A percentile compares a stretch with the other conserved stretches of the same genome.
phyloP scores from a whole-genome alignment of 2,113 vertebrate species.

The Lutjanus erythropterus region DNA sequence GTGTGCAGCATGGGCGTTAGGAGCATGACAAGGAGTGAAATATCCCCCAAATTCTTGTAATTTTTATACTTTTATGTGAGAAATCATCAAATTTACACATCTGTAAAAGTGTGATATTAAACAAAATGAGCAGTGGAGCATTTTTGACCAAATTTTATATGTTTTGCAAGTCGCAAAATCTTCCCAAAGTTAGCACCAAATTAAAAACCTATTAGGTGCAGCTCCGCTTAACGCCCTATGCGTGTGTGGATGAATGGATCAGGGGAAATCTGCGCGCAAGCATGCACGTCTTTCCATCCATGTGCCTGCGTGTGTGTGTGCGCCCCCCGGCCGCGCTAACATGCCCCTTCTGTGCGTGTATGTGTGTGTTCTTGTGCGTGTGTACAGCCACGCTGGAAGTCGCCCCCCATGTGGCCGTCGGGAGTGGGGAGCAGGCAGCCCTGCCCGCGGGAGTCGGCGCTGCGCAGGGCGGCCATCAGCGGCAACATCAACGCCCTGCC shows the following conservation, averaged over 20 bases:
- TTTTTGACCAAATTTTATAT: not conserved
- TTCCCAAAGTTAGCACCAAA: slow-evolving; percentile 29
- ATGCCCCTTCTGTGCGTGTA: slow-evolving; percentile 33
- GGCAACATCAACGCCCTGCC: slow-evolving; percentile 92
- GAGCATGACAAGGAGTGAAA: slow-evolving; percentile 14
- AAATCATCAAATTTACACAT: not conserved
- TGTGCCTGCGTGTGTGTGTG: slow-evolving; percentile 43
- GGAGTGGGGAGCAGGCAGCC: slow-evolving; percentile 89
- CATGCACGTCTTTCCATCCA: slow-evolving; percentile 47
- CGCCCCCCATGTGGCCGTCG: slow-evolving; percentile 92
- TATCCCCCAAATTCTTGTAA: too few relatives aligned
- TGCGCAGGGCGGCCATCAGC: slow-evolving; percentile 92
- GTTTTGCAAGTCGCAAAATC: not conserved
- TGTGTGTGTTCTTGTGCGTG: slow-evolving; percentile 23
- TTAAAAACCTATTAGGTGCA: not conserved
- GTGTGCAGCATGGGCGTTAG: slow-evolving; percentile 41
- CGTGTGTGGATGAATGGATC: slow-evolving; percentile 38
- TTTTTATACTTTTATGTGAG: not conserved
- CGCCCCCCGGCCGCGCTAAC: slow-evolving; percentile 42
- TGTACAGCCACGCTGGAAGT: slow-evolving; percentile 84
- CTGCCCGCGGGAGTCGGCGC: slow-evolving; percentile 92
- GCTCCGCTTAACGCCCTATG: slow-evolving; percentile 21
- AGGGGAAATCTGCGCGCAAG: slow-evolving; percentile 52
- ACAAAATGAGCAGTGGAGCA: not conserved
- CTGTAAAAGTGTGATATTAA: not conserved